Conservation (phyloP, 2,888 invertebrate genomes). For the Leucophenga maculata region DNA sequence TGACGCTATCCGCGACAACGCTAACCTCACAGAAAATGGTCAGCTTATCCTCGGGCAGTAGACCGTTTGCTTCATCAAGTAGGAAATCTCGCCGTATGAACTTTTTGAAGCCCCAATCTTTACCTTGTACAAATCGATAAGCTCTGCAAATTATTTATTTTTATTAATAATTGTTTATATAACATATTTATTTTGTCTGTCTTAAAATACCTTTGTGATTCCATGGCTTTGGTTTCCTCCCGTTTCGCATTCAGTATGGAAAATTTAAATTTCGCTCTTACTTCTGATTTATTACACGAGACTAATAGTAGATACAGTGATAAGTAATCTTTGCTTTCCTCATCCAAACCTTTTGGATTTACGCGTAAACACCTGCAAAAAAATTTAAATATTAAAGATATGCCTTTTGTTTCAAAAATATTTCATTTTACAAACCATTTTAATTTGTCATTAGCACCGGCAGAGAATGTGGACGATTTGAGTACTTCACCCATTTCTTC, state of each 20-base stretch:
- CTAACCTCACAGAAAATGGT: conserved; percentile 99
- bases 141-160: conserved; percentile 76
- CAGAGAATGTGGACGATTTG: conserved; percentile 99
- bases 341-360: conserved; percentile 99
- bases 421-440: conserved; percentile 85
- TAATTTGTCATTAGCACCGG: conserved; percentile 99
- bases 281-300: conserved; percentile 99
- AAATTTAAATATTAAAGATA: neutral
- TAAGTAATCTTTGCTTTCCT: conserved; percentile 99
- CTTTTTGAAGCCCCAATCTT: conserved; percentile 99
- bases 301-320: conserved; percentile 98
- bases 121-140: conserved; percentile 99
- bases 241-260: conserved; percentile 99
- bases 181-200: neutral
- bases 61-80: conserved; percentile 97
- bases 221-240: conserved; percentile 99
- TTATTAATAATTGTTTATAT: neutral
- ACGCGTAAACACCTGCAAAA: conserved; percentile 92
- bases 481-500: conserved; percentile 99
- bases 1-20: conserved; percentile 99
- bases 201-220: conserved; percentile 78
- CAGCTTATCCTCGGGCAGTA: conserved; percentile 98
- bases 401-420: neutral
- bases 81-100: conserved; percentile 99
- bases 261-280: conserved; percentile 99